phyloP scores from a whole-genome alignment of 2,888 invertebrate genomes.

The Lumbricus terrestris region DNA sequence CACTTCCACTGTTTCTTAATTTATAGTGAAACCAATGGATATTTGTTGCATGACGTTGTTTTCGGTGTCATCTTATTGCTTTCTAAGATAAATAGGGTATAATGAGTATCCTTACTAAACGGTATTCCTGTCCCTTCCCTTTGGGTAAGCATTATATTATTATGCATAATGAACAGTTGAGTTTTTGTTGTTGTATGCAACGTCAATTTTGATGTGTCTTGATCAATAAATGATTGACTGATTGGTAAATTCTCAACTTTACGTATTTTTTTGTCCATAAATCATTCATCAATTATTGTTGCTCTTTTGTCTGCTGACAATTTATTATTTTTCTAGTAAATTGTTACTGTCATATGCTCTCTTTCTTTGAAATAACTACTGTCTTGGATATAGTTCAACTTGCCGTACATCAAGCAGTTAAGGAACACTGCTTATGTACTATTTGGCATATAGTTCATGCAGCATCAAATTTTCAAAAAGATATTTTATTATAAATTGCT shows the following conservation, averaged over 20 bases:
- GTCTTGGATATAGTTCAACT: neutral
- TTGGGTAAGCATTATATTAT: no score
- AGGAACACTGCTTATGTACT: neutral
- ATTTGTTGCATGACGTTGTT: no score
- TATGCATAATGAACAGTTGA: no score
- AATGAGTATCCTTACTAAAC: no score
- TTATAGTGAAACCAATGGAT: no score
- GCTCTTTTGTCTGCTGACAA: neutral
- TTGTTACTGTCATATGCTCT: neutral
- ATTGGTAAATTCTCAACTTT: neutral
- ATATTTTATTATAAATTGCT: neutral
- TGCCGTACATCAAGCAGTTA: neutral
- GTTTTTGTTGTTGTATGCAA: no score
- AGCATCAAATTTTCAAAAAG: neutral
- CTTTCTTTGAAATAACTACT: neutral
- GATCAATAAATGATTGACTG: no score
- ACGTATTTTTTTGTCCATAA: neutral
- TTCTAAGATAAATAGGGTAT: no score
- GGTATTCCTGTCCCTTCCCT: no score
- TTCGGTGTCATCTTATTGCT: no score
- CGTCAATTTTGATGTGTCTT: no score
- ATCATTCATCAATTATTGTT: neutral
- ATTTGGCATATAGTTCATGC: neutral
- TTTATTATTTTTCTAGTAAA: neutral
- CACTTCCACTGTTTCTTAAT: no score